These are phyloP conservation scores for Bursaphelenchus okinawaensis DNA, from an alignment of 2,888 invertebrate species.

Conservation along the genomic window DNA sequence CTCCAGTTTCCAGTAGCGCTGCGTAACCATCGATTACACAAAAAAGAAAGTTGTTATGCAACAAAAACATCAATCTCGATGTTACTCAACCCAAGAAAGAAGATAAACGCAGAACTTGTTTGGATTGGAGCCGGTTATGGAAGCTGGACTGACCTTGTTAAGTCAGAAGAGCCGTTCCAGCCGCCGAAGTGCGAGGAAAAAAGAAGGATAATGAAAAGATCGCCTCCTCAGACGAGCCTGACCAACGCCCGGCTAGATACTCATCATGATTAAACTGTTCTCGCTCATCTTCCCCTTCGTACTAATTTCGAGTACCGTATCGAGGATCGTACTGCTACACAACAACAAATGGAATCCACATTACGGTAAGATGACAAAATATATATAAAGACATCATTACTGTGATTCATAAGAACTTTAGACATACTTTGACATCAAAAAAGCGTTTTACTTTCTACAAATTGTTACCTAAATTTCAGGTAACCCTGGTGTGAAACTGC, in stretches of 20 bases:
- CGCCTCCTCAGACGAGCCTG: neutral
- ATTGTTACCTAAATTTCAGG: constrained; percentile 32
- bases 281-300: neutral
- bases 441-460: neutral
- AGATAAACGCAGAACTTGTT: neutral
- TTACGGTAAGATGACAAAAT: too few relatives aligned
- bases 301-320: neutral
- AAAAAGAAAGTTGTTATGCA: neutral
- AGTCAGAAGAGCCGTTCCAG: neutral
- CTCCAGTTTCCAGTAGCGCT: too few relatives aligned
- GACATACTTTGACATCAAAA: too few relatives aligned
- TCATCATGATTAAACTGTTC: neutral
- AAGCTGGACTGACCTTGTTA: neutral
- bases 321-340: constrained; percentile 4
- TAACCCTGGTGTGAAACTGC: constrained; percentile 48
- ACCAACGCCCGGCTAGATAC: too few relatives aligned
- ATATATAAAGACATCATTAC: too few relatives aligned
- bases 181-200: neutral
- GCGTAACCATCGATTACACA: too few relatives aligned
- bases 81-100: too few relatives aligned
- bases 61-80: neutral
- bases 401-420: too few relatives aligned
- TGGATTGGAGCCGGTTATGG: neutral
- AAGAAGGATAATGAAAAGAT: neutral
- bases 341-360: constrained; percentile 11